Evolutionary conservation across 1,140 invertebrate species (phyloP), one percentile per base, ranked within the genome.

Genomic region (Drosophila jambulina): DNA sequence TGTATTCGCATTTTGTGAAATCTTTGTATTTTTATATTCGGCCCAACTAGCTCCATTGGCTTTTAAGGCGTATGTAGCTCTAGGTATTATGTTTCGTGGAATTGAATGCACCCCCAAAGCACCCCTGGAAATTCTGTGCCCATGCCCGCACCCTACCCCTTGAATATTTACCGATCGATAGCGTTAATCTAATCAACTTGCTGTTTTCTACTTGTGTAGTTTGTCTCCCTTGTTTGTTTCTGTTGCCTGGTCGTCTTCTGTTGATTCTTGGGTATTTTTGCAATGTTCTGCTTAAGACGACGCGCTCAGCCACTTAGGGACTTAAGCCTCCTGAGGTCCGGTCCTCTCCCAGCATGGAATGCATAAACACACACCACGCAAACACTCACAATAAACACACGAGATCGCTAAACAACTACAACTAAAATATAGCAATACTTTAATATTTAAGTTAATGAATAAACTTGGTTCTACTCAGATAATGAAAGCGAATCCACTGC

Each of bases 381-480:
- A 54, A 72, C 51, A 75, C 65, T 69, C 40, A 82, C 75, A 79
- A 54, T 43, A 69, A 45, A 32, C 43, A 70, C 51, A 86, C 45
- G 78, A 42, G 64, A 80, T 84, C 48, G 74, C 68, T 64, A 78
- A 87, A 87, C 75, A 40, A 86, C 84, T 84, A 87, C 63, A 84
- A 84, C 72, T 87, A 80, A 82, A 88, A 61, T 88, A 88, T 87
- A 88, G 83, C 83, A 88, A 87, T 87, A 87, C 86, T 78, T 86
- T 78, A 56, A 74, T 56, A 53, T 67, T 80, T 87, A 87, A 87
- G 84, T 83, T 87, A 84, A 84, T 71, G 40, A 88, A 88, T 78
- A 78, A 78, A 78, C 75, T 78, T 78, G 74, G 75, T 78, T 78
- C 75, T 78, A 78, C 65, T 46, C 58, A 75, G 57, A 78, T 40